Conservation (phyloP, 2,113 vertebrate genomes). For the Perca schrenkii region DNA sequence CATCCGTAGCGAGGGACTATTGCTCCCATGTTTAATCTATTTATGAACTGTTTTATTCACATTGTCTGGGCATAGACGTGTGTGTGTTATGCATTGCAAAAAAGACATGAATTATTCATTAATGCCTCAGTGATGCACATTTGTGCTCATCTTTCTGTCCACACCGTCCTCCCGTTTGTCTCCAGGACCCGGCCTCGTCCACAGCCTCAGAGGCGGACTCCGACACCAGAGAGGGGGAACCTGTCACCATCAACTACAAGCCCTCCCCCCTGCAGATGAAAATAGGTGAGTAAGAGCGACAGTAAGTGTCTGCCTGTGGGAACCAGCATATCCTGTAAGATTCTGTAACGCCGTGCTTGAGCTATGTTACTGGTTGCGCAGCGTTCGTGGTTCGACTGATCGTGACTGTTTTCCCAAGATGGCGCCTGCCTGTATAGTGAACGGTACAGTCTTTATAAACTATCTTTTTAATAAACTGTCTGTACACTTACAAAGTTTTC, state of each 20-base stretch:
- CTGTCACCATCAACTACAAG: slow-evolving; percentile 98
- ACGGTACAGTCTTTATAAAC: too few relatives aligned
- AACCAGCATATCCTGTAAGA: not conserved
- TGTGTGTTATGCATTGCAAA: slow-evolving; percentile 28
- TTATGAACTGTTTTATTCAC: slow-evolving; percentile 27
- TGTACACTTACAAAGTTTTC: too few relatives aligned
- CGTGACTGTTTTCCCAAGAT: too few relatives aligned
- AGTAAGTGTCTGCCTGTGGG: not conserved
- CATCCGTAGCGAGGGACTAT: not conserved
- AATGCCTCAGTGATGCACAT: slow-evolving; percentile 29
- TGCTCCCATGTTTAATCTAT: slow-evolving; percentile 1
- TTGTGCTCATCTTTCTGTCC: slow-evolving; percentile 38
- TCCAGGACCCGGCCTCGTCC: slow-evolving; percentile 93
- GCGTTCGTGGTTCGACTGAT: too few relatives aligned
- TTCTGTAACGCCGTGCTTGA: too few relatives aligned
- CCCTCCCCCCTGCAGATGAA: slow-evolving; percentile 97
- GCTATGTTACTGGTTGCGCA: too few relatives aligned
- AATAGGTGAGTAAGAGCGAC: slow-evolving; percentile 87
- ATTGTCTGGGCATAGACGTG: not conserved
- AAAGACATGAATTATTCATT: slow-evolving; percentile 44
- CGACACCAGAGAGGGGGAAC: slow-evolving; percentile 93
- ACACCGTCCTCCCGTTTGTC: slow-evolving; percentile 7
- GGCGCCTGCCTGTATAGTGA: too few relatives aligned
- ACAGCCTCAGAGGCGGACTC: slow-evolving; percentile 95
- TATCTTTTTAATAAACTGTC: too few relatives aligned